Percentiles rank a stretch among this genome's conserved stretches.
Conservation (phyloP, 2,797 vertebrate genomes). For the Tinamus major region DNA sequence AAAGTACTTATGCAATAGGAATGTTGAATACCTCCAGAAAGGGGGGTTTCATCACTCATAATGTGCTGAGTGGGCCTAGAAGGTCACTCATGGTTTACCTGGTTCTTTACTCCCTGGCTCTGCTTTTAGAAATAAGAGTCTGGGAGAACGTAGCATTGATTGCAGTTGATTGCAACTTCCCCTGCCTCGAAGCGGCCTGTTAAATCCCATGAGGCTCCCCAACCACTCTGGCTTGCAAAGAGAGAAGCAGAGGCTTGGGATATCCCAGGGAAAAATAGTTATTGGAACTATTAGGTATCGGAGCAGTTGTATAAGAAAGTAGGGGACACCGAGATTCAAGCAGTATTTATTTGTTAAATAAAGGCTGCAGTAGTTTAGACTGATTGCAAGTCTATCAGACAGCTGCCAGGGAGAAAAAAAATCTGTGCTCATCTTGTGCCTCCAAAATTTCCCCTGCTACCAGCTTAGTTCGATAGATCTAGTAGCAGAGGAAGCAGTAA, state of each 20-base stretch:
- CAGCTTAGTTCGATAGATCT: neutral
- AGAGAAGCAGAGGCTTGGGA: neutral
- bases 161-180: neutral
- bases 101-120: neutral
- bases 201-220: neutral
- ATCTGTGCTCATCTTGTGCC: neutral
- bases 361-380: neutral
- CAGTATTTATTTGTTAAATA: neutral
- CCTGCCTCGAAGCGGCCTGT: rapidly evolving
- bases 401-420: neutral
- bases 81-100: neutral
- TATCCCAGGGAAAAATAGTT: neutral
- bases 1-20: neutral
- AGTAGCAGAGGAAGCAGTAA: neutral
- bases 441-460: neutral
- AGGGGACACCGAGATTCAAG: neutral
- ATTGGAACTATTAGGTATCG: neutral
- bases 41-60: neutral
- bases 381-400: neutral
- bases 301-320: neutral
- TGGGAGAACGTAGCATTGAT: rapidly evolving
- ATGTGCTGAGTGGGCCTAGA: neutral
- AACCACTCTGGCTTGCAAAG: neutral
- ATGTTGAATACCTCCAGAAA: neutral
- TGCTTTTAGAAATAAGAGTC: neutral